A percentile compares a stretch with the other conserved stretches of the same genome.
These are phyloP conservation scores for Cephalotes varians DNA, from an alignment of 2,888 invertebrate genomes.

Conservation along the genomic window DNA sequence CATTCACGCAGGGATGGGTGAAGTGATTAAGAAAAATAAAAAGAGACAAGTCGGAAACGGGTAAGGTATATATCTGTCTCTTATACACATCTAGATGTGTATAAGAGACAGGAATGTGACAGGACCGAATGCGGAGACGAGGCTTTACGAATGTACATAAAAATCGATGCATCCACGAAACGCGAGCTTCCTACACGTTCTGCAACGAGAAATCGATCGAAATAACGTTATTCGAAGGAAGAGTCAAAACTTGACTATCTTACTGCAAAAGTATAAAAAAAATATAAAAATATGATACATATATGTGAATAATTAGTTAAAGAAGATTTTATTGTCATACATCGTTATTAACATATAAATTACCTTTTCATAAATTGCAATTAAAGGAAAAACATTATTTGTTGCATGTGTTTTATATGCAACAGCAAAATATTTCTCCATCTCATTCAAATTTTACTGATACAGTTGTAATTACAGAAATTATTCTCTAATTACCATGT, in stretches of 20 bases:
- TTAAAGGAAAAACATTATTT: conserved; percentile 9
- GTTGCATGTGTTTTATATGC: background rate
- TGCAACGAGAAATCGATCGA: conserved; percentile 8
- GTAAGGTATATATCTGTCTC: conserved; percentile 54
- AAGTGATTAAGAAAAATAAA: conserved; percentile 35
- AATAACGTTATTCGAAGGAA: background rate
- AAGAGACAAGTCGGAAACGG: conserved; percentile 51
- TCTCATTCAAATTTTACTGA: conserved; percentile 6
- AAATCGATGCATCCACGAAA: conserved; percentile 47
- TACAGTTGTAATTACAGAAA: conserved; percentile 28
- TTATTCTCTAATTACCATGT: conserved; percentile 9
- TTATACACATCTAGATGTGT: conserved; percentile 50
- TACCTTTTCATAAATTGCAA: conserved; percentile 5
- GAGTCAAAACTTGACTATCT: background rate
- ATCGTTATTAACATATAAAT: background rate
- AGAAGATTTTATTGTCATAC: background rate
- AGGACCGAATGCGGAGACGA: conserved; percentile 60
- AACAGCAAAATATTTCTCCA: conserved; percentile 10
- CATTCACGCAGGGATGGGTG: background rate
- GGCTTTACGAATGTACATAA: conserved; percentile 64
- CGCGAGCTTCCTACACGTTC: conserved; percentile 37
- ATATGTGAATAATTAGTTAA: background rate
- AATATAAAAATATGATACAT: background rate
- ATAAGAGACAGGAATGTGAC: conserved; percentile 71
- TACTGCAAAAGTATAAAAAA: conserved; percentile 22